These are phyloP conservation scores for Eupeodes luniger DNA, from an alignment of 2,888 invertebrate genomes.

Conservation along the genomic window DNA sequence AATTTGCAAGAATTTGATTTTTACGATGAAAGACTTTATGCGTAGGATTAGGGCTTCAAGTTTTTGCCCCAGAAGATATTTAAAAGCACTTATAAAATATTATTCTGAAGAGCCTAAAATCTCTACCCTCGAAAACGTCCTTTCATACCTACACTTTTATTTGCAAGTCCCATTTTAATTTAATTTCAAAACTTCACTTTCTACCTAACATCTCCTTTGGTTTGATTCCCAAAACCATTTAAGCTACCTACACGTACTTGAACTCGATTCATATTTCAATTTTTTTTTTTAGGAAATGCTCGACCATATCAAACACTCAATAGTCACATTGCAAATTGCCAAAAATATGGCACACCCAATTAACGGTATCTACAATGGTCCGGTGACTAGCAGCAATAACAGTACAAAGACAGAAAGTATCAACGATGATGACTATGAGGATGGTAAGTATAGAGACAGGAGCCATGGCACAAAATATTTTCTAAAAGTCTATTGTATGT, in stretches of 20 bases:
- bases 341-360: slow-evolving; percentile 97
- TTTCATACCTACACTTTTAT: too few species aligned
- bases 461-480: not conserved
- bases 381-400: slow-evolving; percentile 80
- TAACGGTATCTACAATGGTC: slow-evolving; percentile 93
- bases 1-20: too few species aligned
- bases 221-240: too few species aligned
- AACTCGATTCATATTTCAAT: slow-evolving; percentile 12
- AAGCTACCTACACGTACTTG: not conserved
- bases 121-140: too few species aligned
- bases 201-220: not conserved
- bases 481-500: not conserved
- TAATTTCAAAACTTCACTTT: not conserved
- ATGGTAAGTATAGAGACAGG: slow-evolving; percentile 49
- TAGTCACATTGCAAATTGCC: slow-evolving; percentile 98
- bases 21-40: too few species aligned
- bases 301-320: slow-evolving; percentile 99
- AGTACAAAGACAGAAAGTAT: slow-evolving; percentile 75
- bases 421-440: slow-evolving; percentile 75
- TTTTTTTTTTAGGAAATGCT: slow-evolving; percentile 91
- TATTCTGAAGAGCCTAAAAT: too few species aligned
- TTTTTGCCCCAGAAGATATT: too few species aligned
- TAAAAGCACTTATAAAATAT: too few species aligned
- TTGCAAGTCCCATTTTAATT: not conserved
- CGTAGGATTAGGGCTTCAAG: too few species aligned